Evolutionary conservation across 2,888 invertebrate species (phyloP), one percentile per base, ranked within the genome.

Genomic region (Aphrophora alni): DNA sequence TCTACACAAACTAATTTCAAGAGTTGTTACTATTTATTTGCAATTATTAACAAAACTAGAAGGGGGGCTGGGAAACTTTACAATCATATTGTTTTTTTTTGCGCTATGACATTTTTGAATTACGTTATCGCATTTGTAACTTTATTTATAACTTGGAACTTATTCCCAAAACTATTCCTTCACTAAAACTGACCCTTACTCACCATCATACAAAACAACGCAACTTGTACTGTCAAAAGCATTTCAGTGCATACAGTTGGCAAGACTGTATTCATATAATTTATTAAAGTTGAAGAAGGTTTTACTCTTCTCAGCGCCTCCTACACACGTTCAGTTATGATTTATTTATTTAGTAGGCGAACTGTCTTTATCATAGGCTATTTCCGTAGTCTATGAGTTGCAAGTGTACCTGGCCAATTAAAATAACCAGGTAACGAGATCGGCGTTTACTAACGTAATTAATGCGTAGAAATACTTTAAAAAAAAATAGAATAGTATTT

Each of bases 331-430:
- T 21, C 21, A 21, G 59, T 59, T 59, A 59, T 59, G 59, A 59
- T 59, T 59, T 59, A 59, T 59, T 59, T 59, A 59, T 59, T 59
- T 21, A 59, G 21, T 59, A 59, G 59, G 59, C n/a, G 59, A 59
- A n/a, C 59, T 59, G 21, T 59, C 59, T 59, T 59, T 21, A 59
- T 59, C 59, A 59, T n/a, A 21, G 59, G 59, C 21, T 59, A 59
- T 59, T 59, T 59, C 21, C 21, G 59, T 59, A 59, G 21, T 1
- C 59, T 59, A 59, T 21, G 21, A n/a, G 59, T 59, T 59, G 59
- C 21, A 21, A 8, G 21, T 21, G 59, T 59, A 59, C 59, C 59
- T 59, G 59, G 59, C 4, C 59, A 59, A 59, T 59, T 59, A 59
- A 59, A 59, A 59, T 59, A 59, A 59, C 59, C 59, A 59, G 59